Evolutionary conservation across 53 echinoderm and acorn worm genomes (phyloP), one percentile per base, ranked within the genome.

Genomic region (Echinometra lucunter): DNA sequence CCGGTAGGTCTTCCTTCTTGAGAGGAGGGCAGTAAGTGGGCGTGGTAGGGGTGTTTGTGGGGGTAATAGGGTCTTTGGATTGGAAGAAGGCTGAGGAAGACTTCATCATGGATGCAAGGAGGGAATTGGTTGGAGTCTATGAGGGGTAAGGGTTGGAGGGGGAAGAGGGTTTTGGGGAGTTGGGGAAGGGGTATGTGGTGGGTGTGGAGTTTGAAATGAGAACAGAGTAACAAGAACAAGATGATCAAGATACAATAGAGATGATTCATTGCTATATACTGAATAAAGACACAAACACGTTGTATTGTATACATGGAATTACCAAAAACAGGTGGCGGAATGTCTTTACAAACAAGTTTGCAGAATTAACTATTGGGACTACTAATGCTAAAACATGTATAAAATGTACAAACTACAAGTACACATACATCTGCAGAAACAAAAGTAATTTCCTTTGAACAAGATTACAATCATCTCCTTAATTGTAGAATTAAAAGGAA

Each of bases 1-100:
- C 91, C 91, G 91, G 91, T 25, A 91, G 12, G 70, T 91, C 91
- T 69, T 69, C 91, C 70, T 69, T 91, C 91, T 42, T 69, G 42
- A 37, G 8, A 4, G 89, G 58, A 38, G 89, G 89, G 58, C 89
- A 38, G 11, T 38, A 37, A 37, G 37, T 4, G 60, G 89, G 89
- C 3, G 57, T 1, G 60, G 89, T 57, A 37, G 60, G 85, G 53
- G 49, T 47, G 85, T 8, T 85, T 0, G 85, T 15, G 4, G 89
- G 89, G 57, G 35, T 57, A 45, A 60, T 19, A 9, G 40, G 69
- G 28, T 91, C 91, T 44, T 91, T 91, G 45, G 91, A 6, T 45
- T 47, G 93, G 58, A 92, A 80, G 35, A 92, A 92, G 80, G 93
- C 53, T 44, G 74, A 49, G 32, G 74, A 49, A 35, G 69, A 28